phyloP scores from a whole-genome alignment of 2,797 vertebrate species.

The Spinus pinus region DNA sequence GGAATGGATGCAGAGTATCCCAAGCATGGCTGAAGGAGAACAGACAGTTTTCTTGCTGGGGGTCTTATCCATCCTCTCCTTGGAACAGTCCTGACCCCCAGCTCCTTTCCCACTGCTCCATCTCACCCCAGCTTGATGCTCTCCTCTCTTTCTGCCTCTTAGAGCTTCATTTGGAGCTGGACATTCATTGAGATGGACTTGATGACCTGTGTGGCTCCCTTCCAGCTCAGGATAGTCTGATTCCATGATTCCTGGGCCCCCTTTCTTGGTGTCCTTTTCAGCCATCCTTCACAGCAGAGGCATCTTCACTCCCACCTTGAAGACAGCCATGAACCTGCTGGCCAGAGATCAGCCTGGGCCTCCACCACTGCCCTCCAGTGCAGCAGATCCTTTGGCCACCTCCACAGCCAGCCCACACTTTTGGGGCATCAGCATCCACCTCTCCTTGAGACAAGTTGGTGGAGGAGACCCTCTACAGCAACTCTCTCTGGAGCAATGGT shows the following conservation, averaged over 20 bases:
- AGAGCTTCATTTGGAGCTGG: neutral
- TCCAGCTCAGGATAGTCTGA: neutral
- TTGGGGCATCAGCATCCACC: neutral
- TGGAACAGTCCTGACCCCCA: neutral
- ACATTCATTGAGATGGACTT: neutral
- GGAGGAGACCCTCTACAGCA: neutral
- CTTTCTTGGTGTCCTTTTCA: neutral
- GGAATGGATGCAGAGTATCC: neutral
- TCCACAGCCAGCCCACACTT: fast-evolving
- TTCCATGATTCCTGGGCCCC: neutral
- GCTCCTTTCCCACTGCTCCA: neutral
- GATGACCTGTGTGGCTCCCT: neutral
- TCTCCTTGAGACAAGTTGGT: fast-evolving
- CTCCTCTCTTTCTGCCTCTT: neutral
- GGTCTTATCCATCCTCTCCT: neutral
- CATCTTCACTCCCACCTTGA: neutral
- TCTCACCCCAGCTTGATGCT: neutral
- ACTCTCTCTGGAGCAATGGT: neutral
- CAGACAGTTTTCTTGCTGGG: neutral
- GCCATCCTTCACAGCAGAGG: neutral
- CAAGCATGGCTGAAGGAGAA: neutral
- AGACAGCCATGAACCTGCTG: neutral
- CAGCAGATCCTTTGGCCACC: neutral
- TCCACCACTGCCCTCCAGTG: neutral
- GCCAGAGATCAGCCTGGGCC: neutral